A percentile compares a stretch with the other conserved stretches of the same genome.
Conservation (phyloP, 2,113 vertebrate genomes). For the Hassar affinis region DNA sequence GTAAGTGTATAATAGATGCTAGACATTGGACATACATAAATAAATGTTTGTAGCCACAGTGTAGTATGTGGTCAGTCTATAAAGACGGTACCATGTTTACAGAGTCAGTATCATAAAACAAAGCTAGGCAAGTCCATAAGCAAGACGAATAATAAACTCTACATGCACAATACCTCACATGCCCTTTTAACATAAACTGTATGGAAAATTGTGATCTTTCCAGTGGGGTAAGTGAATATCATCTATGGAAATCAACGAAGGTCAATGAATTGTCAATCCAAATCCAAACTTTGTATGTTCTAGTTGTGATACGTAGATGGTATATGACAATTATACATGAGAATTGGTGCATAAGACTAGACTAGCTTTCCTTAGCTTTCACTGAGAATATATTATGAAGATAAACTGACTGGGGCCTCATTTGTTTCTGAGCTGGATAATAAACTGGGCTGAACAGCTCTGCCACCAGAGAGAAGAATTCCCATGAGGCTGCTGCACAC, state of each 20-base stretch:
- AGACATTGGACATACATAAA: slow-evolving; percentile 31
- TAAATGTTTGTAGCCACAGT: slow-evolving; percentile 27
- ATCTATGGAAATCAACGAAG: slow-evolving; percentile 10
- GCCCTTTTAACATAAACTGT: slow-evolving; percentile 1
- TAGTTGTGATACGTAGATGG: slow-evolving; percentile 8
- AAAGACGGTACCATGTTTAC: slow-evolving; percentile 16
- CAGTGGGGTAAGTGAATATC: slow-evolving; percentile 15
- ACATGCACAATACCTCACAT: slow-evolving; percentile 6
- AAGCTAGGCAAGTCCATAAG: slow-evolving; percentile 2
- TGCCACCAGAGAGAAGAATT: neutral
- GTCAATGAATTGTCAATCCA: slow-evolving; percentile 2
- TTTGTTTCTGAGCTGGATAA: neutral
- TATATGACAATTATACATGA: neutral
- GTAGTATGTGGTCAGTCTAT: slow-evolving; percentile 28
- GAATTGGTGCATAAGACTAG: slow-evolving; percentile 20
- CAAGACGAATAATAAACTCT: slow-evolving; percentile 4
- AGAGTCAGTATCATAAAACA: slow-evolving; percentile 12
- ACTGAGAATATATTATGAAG: slow-evolving; percentile 5
- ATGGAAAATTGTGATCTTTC: slow-evolving; percentile 10
- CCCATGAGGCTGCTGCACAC: slow-evolving; percentile 10
- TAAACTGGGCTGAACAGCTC: slow-evolving; percentile 11
- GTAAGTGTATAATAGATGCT: slow-evolving; percentile 22
- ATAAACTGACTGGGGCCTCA: slow-evolving; percentile 6
- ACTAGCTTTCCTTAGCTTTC: slow-evolving; percentile 11
- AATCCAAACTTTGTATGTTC: slow-evolving; percentile 26